These are phyloP conservation scores for Cataglyphis rosenhaueri DNA, from an alignment of 2,888 invertebrate species.

Conservation along the genomic window DNA sequence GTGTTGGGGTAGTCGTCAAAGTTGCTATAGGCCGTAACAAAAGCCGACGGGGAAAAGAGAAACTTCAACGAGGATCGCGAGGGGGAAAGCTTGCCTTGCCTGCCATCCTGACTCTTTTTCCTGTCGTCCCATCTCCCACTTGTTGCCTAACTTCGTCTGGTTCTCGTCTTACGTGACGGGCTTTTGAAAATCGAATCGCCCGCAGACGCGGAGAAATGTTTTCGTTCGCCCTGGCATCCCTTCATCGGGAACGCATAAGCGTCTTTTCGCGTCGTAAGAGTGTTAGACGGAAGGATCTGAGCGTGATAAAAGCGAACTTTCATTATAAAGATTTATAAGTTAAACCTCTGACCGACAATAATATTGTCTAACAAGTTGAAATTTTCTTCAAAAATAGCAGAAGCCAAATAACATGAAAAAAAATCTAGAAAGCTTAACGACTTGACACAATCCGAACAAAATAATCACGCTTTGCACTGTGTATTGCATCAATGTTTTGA, in stretches of 20 bases:
- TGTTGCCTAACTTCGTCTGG: slow-evolving; percentile 57
- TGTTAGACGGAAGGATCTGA: background rate
- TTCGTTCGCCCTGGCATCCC: slow-evolving; percentile 17
- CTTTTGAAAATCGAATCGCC: slow-evolving; percentile 53
- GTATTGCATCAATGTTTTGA: background rate
- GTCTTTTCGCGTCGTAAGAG: background rate
- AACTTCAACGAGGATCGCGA: slow-evolving; percentile 27
- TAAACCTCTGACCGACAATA: background rate
- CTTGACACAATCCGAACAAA: background rate
- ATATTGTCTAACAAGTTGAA: background rate
- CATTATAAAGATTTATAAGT: background rate
- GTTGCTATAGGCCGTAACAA: slow-evolving; percentile 35
- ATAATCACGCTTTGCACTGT: background rate
- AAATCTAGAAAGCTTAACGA: background rate
- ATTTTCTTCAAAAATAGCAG: background rate
- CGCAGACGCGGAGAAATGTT: slow-evolving; percentile 15
- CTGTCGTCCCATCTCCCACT: slow-evolving; percentile 35
- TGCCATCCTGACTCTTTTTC: background rate
- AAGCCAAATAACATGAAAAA: background rate
- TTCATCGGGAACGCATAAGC: slow-evolving; percentile 11
- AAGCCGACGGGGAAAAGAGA: slow-evolving; percentile 15
- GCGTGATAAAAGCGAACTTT: background rate
- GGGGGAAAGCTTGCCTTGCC: background rate
- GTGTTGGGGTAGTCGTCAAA: slow-evolving; percentile 10
- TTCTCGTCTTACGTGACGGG: slow-evolving; percentile 54